Evolutionary conservation across 2,888 invertebrate genomes (phyloP).

Genomic region (Agriopis aurantiaria): DNA sequence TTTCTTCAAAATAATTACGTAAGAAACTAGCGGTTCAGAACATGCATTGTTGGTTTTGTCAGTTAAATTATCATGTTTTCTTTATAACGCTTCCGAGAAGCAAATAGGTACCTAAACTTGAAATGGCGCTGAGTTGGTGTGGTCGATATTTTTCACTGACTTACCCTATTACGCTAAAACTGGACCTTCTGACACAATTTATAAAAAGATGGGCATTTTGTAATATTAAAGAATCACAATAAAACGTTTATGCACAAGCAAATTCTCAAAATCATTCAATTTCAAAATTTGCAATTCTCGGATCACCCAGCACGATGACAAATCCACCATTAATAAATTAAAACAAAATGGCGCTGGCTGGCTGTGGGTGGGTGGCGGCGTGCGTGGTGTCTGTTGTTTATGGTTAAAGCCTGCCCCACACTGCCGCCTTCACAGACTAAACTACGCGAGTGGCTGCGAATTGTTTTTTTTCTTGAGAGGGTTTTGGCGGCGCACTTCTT

Average conservation of each 20-base stretch:
- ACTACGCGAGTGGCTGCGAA: too few species aligned
- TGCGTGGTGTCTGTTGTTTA: too few species aligned
- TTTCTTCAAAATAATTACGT: not conserved
- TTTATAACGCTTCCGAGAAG: not conserved
- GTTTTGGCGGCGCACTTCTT: too few species aligned
- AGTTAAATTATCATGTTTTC: not conserved
- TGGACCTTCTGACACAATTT: slow-evolving; percentile 51
- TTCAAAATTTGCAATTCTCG: slow-evolving; percentile 40
- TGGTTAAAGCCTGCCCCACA: too few species aligned
- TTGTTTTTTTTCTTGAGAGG: too few species aligned
- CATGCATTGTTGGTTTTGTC: not conserved
- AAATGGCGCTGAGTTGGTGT: not conserved
- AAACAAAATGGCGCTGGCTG: slow-evolving; percentile 40
- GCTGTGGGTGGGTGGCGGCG: too few species aligned
- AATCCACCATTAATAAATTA: slow-evolving; percentile 1
- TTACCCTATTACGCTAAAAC: slow-evolving; percentile 62
- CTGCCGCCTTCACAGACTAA: too few species aligned
- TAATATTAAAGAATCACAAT: slow-evolving; percentile 57
- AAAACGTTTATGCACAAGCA: slow-evolving; percentile 50
- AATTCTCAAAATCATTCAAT: slow-evolving; percentile 51
- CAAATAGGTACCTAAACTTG: not conserved
- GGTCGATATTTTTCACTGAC: slow-evolving; percentile 43
- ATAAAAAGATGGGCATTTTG: slow-evolving; percentile 52
- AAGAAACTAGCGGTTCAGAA: not conserved
- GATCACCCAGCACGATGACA: slow-evolving; percentile 38